These are phyloP conservation scores for Aleiodes leptofemur DNA, from an alignment of 2,888 invertebrate genomes.

Conservation along the genomic window DNA sequence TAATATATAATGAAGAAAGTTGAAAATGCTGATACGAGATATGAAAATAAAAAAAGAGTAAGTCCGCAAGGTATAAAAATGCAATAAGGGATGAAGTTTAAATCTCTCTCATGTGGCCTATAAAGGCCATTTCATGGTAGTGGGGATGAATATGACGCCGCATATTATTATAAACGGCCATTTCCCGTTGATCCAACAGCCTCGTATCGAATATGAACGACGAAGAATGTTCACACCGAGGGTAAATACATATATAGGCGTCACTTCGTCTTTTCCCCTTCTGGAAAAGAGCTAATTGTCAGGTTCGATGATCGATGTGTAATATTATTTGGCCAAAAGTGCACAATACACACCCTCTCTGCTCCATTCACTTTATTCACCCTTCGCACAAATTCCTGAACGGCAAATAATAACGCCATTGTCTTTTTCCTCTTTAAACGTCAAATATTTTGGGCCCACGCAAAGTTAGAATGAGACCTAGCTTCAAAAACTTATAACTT, in stretches of 20 bases:
- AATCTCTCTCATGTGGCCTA: slow-evolving; percentile 33
- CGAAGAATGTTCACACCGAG: background rate
- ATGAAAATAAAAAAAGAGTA: slow-evolving; percentile 23
- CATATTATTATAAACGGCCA: slow-evolving; percentile 41
- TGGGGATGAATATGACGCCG: slow-evolving; percentile 31
- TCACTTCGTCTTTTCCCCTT: slow-evolving; percentile 44
- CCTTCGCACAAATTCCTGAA: slow-evolving; percentile 29
- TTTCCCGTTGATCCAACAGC: slow-evolving; percentile 5
- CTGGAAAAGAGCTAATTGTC: slow-evolving; percentile 64
- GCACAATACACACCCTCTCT: slow-evolving; percentile 19
- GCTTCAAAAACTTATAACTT: slow-evolving; percentile 60
- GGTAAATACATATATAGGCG: slow-evolving; percentile 2
- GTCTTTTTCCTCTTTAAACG: slow-evolving; percentile 1
- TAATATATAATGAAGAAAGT: slow-evolving; percentile 24
- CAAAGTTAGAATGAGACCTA: slow-evolving; percentile 12
- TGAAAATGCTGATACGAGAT: background rate
- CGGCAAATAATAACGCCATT: background rate
- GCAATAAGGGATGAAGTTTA: slow-evolving; percentile 27
- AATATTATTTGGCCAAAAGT: slow-evolving; percentile 60
- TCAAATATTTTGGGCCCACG: slow-evolving; percentile 38
- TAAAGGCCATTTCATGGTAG: background rate
- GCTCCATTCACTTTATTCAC: slow-evolving; percentile 28
- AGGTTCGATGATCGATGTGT: slow-evolving; percentile 66
- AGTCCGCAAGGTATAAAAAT: background rate
- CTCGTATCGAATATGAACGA: background rate